Base-by-base conservation (phyloP, 2,113 vertebrate genomes). In the Syngnathoides biaculeatus region DNA sequence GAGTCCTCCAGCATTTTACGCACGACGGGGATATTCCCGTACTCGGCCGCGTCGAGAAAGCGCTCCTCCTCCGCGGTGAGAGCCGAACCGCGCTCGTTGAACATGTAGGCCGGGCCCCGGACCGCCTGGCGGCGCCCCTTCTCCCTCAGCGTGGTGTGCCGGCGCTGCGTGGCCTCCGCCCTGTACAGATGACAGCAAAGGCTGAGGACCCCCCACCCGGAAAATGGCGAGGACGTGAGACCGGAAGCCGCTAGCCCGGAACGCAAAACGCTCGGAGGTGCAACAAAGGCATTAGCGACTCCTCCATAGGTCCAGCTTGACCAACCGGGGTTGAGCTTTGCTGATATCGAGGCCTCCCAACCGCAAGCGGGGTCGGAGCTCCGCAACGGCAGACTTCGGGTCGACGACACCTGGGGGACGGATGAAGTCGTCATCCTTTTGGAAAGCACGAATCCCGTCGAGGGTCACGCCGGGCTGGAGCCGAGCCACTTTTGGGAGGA, bases 1-100 rank as follows among this genome's bases (percentile, higher is more conserved):
- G 95, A 98, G 65, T 98, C 96, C 65, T 98, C 97, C 82, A 98
- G 86, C 97, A 98, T 98, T 84, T 98, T 98, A 40, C 97, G 93
- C 35, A 98, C 96, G 1, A 98, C 96, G 0, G 97, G 97, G 48
- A 98, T 98, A 88, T 98, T 98, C 74, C 97, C 97, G 67, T 98
- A 98, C 60, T 98, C 97, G 0, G 97, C 97, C 0, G 97, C 94
- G 43, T 98, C 96, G 1, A 98, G 81, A 61, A 98, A 98, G 7
- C 94, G 94, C 55, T 98, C 97, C 78, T 98, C 97, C 66, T 98
- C 97, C 0, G 92, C 80, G 0, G 97, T 98, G 70, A 98, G 92
- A 63, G 94, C 93, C 15, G 95, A 94, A 71, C 95, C 97, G 5
- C 95, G 95, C 84, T 97, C 97, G 0, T 96, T 98, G 89, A 98